Percentiles rank a stretch among this genome's conserved stretches.
These are phyloP conservation scores for Platysternon megacephalum DNA, from an alignment of 2,113 vertebrate genomes.

Conservation along the genomic window DNA sequence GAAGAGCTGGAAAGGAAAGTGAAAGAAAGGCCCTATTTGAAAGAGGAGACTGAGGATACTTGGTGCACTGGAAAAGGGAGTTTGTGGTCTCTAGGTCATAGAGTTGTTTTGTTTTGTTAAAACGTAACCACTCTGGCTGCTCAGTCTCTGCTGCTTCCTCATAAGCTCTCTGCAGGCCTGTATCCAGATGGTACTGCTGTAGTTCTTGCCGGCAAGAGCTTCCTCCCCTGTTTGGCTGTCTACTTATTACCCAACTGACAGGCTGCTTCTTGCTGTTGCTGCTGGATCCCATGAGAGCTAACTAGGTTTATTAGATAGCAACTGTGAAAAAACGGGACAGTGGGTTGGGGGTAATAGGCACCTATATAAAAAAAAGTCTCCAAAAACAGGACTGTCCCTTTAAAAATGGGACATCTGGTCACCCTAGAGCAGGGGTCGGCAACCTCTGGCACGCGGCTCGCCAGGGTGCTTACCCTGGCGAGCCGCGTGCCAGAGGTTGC, in stretches of 20 bases:
- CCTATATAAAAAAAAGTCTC: too few relatives aligned
- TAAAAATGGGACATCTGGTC: too few relatives aligned
- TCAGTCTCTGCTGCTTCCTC: not conserved
- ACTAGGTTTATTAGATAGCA: not conserved
- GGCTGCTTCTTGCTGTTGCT: not conserved
- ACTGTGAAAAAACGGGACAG: too few relatives aligned
- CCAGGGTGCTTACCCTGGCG: too few relatives aligned
- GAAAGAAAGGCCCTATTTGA: not conserved
- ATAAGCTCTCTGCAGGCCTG: not conserved
- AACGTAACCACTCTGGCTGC: not conserved
- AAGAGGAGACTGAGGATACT: not conserved
- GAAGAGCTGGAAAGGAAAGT: not conserved
- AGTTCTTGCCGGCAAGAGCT: not conserved
- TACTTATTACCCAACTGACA: accelerated
- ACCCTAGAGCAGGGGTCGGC: not conserved
- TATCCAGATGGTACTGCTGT: not conserved
- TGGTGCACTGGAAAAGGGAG: not conserved
- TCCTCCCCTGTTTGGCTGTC: accelerated
- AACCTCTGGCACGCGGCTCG: too few relatives aligned
- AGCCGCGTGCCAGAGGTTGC: too few relatives aligned
- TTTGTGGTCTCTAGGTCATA: not conserved
- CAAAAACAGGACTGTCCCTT: too few relatives aligned
- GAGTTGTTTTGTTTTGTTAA: not conserved
- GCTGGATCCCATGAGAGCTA: accelerated
- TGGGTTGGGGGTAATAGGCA: too few relatives aligned